These are phyloP conservation scores for Acromyrmex heyeri DNA, from an alignment of 1,140 invertebrate genomes.

Conservation along the genomic window DNA sequence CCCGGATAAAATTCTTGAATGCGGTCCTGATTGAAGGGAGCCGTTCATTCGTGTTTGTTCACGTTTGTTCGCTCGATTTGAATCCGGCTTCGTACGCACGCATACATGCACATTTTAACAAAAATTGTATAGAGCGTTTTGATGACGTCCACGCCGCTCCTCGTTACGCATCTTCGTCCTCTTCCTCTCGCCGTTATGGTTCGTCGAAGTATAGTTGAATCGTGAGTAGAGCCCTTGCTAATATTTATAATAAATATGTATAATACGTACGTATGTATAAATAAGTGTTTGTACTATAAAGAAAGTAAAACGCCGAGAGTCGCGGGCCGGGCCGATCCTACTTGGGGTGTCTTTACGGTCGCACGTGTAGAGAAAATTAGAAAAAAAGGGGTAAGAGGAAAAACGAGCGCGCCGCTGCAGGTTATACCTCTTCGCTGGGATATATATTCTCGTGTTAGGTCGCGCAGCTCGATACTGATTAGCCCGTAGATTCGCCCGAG, in stretches of 20 bases:
- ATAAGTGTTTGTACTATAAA: slow-evolving; percentile 86
- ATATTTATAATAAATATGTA: slow-evolving; percentile 83
- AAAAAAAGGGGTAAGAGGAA: slow-evolving; percentile 42
- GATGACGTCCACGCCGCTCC: slow-evolving; percentile 35
- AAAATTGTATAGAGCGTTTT: slow-evolving; percentile 64
- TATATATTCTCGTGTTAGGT: slow-evolving; percentile 61
- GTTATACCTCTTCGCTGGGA: not conserved
- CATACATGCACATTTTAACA: slow-evolving; percentile 58
- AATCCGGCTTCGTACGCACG: slow-evolving; percentile 6
- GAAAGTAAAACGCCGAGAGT: slow-evolving; percentile 70
- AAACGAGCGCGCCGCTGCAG: slow-evolving; percentile 27
- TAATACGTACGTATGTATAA: slow-evolving; percentile 82
- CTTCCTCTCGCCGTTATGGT: slow-evolving; percentile 45
- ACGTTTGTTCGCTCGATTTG: not conserved
- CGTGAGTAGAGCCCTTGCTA: slow-evolving; percentile 85
- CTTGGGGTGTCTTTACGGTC: slow-evolving; percentile 70
- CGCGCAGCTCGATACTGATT: slow-evolving; percentile 64
- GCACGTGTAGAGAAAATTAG: slow-evolving; percentile 32
- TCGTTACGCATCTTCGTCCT: slow-evolving; percentile 35
- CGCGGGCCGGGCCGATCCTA: slow-evolving; percentile 64
- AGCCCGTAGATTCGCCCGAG: slow-evolving; percentile 72
- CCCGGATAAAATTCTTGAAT: too few species aligned
- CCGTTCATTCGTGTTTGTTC: not conserved
- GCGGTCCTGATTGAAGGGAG: not conserved
- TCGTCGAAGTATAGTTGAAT: slow-evolving; percentile 85